These are phyloP conservation scores for Nymphalis polychloros DNA, from an alignment of 2,888 invertebrate species.

Conservation along the genomic window DNA sequence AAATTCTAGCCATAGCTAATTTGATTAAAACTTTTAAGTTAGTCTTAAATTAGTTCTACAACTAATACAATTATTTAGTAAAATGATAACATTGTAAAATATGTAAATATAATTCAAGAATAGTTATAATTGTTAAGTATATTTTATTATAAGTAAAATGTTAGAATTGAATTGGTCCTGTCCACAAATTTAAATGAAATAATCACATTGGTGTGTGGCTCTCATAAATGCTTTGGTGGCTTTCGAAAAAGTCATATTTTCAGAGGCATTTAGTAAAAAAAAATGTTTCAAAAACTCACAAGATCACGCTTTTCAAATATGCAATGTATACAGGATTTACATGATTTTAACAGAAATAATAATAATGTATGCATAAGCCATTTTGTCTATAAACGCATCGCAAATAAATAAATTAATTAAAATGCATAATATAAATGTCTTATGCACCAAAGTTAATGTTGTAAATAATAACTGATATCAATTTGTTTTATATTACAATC, in stretches of 20 bases:
- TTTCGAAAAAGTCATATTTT: constrained; percentile 13
- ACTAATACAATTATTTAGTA: no score
- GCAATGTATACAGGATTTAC: background rate
- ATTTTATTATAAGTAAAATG: background rate
- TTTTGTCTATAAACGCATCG: background rate
- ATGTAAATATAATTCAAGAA: no score
- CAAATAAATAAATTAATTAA: no score
- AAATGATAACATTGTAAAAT: no score
- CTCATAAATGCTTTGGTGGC: constrained; percentile 52
- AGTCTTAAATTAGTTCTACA: no score
- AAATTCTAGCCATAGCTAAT: no score
- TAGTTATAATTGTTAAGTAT: background rate
- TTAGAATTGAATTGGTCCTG: constrained; percentile 41
- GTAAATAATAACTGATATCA: no score
- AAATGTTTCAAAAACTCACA: constrained; percentile 20
- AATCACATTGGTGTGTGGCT: constrained; percentile 62
- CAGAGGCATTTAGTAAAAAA: constrained; percentile 5
- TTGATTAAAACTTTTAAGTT: no score
- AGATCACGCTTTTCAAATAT: constrained; percentile 47
- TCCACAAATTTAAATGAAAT: constrained; percentile 43
- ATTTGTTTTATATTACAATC: no score
- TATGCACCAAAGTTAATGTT: no score
- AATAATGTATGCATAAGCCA: constrained; percentile 3
- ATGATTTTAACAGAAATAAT: background rate
- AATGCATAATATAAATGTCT: no score